A percentile compares a stretch with the other conserved stretches of the same genome.
Conservation (phyloP, 2,888 invertebrate genomes). For the Dione juno region DNA sequence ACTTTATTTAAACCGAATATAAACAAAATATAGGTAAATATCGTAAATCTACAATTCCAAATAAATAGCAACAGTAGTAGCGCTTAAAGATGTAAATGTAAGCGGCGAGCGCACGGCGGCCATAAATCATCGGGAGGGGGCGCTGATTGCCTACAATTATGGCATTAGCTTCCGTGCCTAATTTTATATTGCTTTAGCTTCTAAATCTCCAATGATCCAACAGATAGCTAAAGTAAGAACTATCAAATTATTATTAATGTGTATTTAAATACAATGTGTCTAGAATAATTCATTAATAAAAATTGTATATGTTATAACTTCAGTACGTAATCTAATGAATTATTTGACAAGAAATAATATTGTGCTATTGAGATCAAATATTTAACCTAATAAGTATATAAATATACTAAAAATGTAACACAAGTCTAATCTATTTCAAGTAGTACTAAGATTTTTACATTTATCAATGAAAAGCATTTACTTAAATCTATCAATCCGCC, state of each 20-base stretch:
- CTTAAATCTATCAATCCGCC: slow-evolving; percentile 75
- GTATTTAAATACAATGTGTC: background rate
- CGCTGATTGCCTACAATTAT: slow-evolving; percentile 80
- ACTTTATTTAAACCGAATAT: background rate
- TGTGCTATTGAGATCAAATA: too few relatives aligned
- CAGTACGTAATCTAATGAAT: too few relatives aligned
- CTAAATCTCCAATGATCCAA: slow-evolving; percentile 48
- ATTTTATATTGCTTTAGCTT: slow-evolving; percentile 67
- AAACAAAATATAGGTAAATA: slow-evolving; percentile 45
- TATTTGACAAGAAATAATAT: too few relatives aligned
- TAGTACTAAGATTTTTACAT: background rate
- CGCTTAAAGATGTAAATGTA: slow-evolving; percentile 72
- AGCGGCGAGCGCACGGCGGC: slow-evolving; percentile 46
- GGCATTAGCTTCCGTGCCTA: slow-evolving; percentile 79
- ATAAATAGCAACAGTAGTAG: slow-evolving; percentile 48
- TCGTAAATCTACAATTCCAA: slow-evolving; percentile 44
- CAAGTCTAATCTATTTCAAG: background rate
- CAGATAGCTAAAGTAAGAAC: slow-evolving; percentile 56
- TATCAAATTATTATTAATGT: background rate
- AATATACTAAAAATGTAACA: background rate
- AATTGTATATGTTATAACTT: too few relatives aligned
- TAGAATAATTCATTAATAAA: too few relatives aligned
- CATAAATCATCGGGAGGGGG: slow-evolving; percentile 77
- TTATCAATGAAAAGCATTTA: slow-evolving; percentile 35
- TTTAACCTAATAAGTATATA: too few relatives aligned